Evolutionary conservation across 2,113 vertebrate genomes (phyloP).

Genomic region (Trematocara unimaculatum): DNA sequence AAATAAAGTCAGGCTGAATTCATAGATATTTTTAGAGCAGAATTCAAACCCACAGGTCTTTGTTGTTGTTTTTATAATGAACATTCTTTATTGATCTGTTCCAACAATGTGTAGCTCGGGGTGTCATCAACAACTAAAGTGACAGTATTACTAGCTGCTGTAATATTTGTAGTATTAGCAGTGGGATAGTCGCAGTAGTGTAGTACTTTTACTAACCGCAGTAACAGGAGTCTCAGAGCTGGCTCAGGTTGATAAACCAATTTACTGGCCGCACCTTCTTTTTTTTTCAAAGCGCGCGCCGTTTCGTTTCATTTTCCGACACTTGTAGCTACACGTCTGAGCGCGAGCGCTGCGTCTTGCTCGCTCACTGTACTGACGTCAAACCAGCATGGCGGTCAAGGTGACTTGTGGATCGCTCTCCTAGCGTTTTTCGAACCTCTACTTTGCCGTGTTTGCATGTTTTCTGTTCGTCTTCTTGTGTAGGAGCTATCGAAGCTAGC

Average conservation of each 20-base stretch:
- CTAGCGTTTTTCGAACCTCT: slow-evolving; percentile 17
- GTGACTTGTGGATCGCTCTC: slow-evolving; percentile 83
- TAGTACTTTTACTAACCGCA: neutral
- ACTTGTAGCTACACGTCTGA: neutral
- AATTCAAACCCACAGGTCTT: neutral
- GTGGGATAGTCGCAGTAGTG: neutral
- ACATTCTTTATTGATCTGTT: neutral
- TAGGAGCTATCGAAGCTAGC: neutral
- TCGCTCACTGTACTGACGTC: slow-evolving; percentile 69
- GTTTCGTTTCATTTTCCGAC: neutral
- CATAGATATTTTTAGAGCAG: neutral
- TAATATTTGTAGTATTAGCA: neutral
- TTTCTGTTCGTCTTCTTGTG: neutral
- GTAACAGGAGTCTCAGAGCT: neutral
- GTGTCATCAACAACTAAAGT: neutral
- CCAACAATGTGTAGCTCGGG: neutral
- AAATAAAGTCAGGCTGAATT: neutral
- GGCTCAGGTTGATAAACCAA: neutral
- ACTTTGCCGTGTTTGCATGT: neutral
- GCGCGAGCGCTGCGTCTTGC: slow-evolving; percentile 62
- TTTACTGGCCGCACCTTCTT: neutral
- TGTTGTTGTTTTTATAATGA: neutral
- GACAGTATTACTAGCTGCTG: neutral
- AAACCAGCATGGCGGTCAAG: slow-evolving; percentile 97
- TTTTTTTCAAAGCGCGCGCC: neutral